A percentile compares a stretch with the other conserved stretches of the same genome.
phyloP scores from a whole-genome alignment of 2,888 invertebrate genomes.

The Mellilla xanthometata region DNA sequence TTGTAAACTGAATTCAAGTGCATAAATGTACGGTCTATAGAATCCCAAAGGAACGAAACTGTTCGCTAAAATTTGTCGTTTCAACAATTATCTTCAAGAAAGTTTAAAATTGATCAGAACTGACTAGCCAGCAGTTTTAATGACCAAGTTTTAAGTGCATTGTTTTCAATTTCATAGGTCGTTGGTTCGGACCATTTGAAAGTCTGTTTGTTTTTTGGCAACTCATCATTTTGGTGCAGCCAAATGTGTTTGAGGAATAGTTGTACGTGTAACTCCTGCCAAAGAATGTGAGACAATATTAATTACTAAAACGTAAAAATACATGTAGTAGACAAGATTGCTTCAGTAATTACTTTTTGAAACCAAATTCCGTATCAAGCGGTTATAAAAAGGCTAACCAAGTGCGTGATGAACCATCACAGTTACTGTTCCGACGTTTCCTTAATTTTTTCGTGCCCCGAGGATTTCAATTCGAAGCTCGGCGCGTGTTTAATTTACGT shows the following conservation, averaged over 20 bases:
- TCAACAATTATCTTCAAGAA: no score
- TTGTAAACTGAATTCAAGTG: no score
- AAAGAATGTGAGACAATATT: constrained; percentile 9
- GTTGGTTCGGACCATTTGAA: constrained; percentile 1
- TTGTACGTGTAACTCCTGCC: constrained; percentile 9
- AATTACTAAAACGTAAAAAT: no score
- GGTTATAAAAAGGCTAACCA: constrained; percentile 1
- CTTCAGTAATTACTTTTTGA: no score
- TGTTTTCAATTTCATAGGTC: no score
- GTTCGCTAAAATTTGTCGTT: no score
- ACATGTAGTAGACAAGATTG: no score
- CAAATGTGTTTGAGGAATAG: constrained; percentile 14
- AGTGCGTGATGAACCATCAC: constrained; percentile 1
- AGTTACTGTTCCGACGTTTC: not conserved
- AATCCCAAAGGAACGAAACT: not conserved
- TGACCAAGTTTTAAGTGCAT: no score
- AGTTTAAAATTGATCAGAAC: no score
- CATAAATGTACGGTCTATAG: not conserved
- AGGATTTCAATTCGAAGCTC: constrained; percentile 25
- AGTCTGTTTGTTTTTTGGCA: constrained; percentile 12
- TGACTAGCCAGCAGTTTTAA: no score
- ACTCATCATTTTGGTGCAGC: constrained; percentile 14
- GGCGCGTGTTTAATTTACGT: constrained; percentile 15
- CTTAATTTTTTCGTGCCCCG: constrained; percentile 9
- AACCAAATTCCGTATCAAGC: no score